Percentiles rank a stretch among this genome's conserved stretches.
These are phyloP conservation scores for Agrochola lota DNA, from an alignment of 2,888 invertebrate genomes.

Conservation along the genomic window DNA sequence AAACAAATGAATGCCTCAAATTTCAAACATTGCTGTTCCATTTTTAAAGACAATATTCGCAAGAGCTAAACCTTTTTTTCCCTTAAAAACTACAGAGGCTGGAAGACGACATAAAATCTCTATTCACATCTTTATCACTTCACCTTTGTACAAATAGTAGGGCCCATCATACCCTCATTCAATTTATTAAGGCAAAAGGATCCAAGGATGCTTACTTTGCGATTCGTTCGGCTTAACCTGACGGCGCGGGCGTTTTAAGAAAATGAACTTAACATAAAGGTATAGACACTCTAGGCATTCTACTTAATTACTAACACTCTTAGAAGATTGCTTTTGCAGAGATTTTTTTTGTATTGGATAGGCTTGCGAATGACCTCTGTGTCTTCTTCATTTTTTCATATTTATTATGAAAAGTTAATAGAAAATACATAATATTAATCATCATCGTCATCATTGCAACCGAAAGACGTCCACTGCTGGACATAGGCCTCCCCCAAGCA, in stretches of 20 bases:
- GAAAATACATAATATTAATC: too few species aligned
- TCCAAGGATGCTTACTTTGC: constrained; percentile 64
- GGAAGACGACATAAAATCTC: neutral
- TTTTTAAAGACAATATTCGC: too few species aligned
- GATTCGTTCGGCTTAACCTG: constrained; percentile 59
- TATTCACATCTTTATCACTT: constrained; percentile 26
- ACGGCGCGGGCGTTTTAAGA: constrained; percentile 58
- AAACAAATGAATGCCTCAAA: too few species aligned
- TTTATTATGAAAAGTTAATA: too few species aligned
- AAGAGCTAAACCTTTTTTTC: too few species aligned
- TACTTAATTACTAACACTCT: constrained; percentile 40
- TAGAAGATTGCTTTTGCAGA: constrained; percentile 29
- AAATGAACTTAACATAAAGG: constrained; percentile 66
- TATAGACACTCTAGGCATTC: constrained; percentile 44
- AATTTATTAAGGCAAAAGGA: constrained; percentile 67
- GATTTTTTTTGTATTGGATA: neutral
- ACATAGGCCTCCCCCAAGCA: too few species aligned
- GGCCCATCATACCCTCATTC: constrained; percentile 51
- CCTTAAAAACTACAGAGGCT: too few species aligned
- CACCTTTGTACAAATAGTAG: constrained; percentile 41
- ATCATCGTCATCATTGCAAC: too few species aligned
- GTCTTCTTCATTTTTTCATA: too few species aligned
- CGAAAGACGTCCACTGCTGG: too few species aligned
- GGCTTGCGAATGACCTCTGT: neutral
- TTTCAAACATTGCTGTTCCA: too few species aligned